Evolutionary conservation across 2,113 vertebrate genomes (phyloP), one percentile per base, ranked within the genome.

Genomic region (Lamprotornis superbus): DNA sequence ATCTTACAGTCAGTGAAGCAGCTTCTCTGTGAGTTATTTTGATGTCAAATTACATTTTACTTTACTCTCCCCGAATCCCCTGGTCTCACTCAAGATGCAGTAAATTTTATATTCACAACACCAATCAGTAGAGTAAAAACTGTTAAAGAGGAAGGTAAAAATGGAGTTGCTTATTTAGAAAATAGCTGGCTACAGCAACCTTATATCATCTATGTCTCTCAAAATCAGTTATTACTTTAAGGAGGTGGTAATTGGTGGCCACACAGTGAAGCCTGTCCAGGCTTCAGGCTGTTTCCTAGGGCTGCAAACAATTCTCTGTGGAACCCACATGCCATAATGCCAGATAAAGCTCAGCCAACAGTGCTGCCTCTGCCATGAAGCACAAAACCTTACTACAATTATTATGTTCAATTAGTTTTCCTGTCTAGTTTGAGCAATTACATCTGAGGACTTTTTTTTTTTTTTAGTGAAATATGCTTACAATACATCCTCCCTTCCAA

Each of bases 31-130:
- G 90, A 95, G 44, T 86, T 94, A 96, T 94, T 95, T 89, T 93
- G 80, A 95, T 94, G 74, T 81, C 55, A 92, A 93, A 93, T 96
- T 94, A 77, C 61, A 35, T 93, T 97, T 92, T 76, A 80, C 95
- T 91, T 94, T 89, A 65, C 52, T 96, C 57, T 93, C 56, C 16
- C 37, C 59, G 55, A 52, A 90, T 65, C 75, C 76, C 55, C 67
- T 60, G 44, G 14, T 77, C 64, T 87, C 28, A 49, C 30, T 87
- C 42, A 79, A 67, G 47, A 59, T 49, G 42, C 16, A 39, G 76
- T 94, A 93, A 94, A 94, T 96, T 94, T 87, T 83, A 24, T 81
- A 70, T 92, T 95, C 79, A 93, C 74, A 88, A 74, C 64, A 89
- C 15, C 76, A 90, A 93, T 84, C 76, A 80, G 44, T 30, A 81